Conservation (phyloP, 1,140 invertebrate genomes). For the Nasonia vitripennis region DNA sequence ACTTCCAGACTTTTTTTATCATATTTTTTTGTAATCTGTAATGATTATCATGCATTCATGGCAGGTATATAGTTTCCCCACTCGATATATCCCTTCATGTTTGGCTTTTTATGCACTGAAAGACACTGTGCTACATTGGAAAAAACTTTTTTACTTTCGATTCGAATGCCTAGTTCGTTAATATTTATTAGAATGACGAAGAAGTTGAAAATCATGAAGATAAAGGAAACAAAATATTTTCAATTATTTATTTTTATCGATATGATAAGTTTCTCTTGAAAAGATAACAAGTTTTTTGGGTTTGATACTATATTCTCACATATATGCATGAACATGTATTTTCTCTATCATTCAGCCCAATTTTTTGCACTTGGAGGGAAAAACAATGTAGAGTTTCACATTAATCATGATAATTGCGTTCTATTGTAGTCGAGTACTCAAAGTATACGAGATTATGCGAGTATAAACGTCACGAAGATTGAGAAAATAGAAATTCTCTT, state of each 20-base stretch:
- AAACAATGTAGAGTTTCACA: neutral
- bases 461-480: too few relatives aligned
- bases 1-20: neutral
- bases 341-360: neutral
- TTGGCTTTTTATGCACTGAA: constrained; percentile 13
- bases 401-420: too few relatives aligned
- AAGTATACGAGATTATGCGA: too few relatives aligned
- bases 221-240: too few relatives aligned
- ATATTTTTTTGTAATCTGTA: constrained; percentile 5
- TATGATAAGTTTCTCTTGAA: too few relatives aligned
- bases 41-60: constrained; percentile 2
- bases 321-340: neutral
- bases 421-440: too few relatives aligned
- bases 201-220: too few relatives aligned
- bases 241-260: too few relatives aligned
- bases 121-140: constrained; percentile 28
- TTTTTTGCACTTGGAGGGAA: neutral
- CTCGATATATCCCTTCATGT: constrained; percentile 13
- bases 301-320: neutral
- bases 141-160: neutral
- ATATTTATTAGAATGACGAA: neutral
- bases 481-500: too few relatives aligned
- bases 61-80: neutral
- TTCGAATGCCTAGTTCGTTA: neutral
- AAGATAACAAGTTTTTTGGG: too few relatives aligned